Evolutionary conservation across 2,888 invertebrate species (phyloP).

Genomic region (Oscheius sp.): DNA sequence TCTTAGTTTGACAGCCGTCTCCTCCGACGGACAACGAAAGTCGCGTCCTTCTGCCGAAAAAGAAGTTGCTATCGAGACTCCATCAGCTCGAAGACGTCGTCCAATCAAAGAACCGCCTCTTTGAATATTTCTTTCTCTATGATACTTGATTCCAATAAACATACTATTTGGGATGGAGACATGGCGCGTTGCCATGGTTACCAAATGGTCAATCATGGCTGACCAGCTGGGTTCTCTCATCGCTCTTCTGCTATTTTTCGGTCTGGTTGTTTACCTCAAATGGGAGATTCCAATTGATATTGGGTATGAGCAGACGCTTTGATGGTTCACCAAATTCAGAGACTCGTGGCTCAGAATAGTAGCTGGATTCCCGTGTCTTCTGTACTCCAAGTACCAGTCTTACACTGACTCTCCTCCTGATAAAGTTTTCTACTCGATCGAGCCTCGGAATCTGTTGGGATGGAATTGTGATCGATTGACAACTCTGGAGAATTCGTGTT

Average conservation of each 20-base stretch:
- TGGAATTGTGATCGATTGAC: constrained; percentile 7
- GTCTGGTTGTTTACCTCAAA: background rate
- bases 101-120: constrained; percentile 35
- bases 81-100: background rate
- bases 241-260: background rate
- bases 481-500: background rate
- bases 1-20: constrained; percentile 4
- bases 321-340: background rate
- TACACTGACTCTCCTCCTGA: background rate
- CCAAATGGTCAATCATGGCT: constrained; percentile 1
- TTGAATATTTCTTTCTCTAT: constrained; percentile 7
- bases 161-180: background rate
- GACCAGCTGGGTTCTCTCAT: background rate
- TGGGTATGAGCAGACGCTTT: background rate
- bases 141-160: background rate
- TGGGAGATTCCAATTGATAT: constrained; percentile 25
- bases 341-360: constrained; percentile 1
- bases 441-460: background rate
- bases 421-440: background rate
- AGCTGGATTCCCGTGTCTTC: constrained; percentile 17
- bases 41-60: constrained; percentile 21
- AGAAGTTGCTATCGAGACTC: constrained; percentile 16
- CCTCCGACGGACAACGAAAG: constrained; percentile 5
- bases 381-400: background rate
- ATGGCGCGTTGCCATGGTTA: constrained; percentile 5